These are phyloP conservation scores for Trichopria drosophilae DNA, from an alignment of 2,888 invertebrate genomes.

Conservation along the genomic window DNA sequence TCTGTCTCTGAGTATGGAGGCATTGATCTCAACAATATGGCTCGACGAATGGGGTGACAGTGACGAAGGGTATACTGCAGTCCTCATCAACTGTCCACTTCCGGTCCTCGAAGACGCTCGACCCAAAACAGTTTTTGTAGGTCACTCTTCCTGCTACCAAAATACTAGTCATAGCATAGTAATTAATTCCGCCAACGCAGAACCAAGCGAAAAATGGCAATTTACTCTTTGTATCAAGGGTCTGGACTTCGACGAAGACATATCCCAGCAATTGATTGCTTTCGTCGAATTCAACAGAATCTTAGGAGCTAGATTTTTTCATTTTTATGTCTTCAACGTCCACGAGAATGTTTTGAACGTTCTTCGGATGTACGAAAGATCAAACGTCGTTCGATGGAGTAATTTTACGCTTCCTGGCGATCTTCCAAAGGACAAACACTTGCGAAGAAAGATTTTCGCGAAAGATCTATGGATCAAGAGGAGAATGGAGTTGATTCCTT, in stretches of 20 bases:
- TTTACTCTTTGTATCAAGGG: constrained; percentile 76
- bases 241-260: constrained; percentile 67
- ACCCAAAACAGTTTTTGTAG: constrained; percentile 45
- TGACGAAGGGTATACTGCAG: constrained; percentile 62
- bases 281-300: constrained; percentile 73
- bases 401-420: constrained; percentile 53
- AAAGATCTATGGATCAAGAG: constrained; percentile 70
- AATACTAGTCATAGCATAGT: constrained; percentile 55
- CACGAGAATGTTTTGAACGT: constrained; percentile 62
- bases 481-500: constrained; percentile 72
- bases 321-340: constrained; percentile 68
- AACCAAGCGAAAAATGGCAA: constrained; percentile 43
- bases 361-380: constrained; percentile 62
- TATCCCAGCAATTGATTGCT: constrained; percentile 67
- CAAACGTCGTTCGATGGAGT: constrained; percentile 51
- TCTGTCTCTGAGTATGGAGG: constrained; percentile 63
- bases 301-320: constrained; percentile 69
- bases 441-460: constrained; percentile 55
- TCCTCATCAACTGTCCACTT: constrained; percentile 67
- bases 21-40: constrained; percentile 67
- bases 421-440: constrained; percentile 57
- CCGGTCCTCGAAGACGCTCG: constrained; percentile 55
- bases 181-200: constrained; percentile 27
- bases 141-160: constrained; percentile 43
- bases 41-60: constrained; percentile 65